Percentiles rank a stretch among this genome's conserved stretches.
phyloP scores from a whole-genome alignment of 1,140 invertebrate species.

The Drosophila burlai region DNA sequence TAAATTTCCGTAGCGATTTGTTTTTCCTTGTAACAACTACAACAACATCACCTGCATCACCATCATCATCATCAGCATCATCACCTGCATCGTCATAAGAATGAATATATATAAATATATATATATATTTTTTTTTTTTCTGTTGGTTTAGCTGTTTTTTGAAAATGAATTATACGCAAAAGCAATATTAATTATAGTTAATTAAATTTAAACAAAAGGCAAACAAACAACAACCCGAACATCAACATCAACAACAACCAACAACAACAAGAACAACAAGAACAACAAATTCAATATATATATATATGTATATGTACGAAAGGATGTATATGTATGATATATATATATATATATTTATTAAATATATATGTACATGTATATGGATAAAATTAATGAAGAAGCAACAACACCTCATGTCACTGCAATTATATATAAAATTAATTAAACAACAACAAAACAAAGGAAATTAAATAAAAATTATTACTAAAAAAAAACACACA shows the following conservation, averaged over 20 bases:
- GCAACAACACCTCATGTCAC: conserved; percentile 83
- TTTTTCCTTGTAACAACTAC: conserved; percentile 51
- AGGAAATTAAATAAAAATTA: conserved; percentile 83
- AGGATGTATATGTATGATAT: conserved; percentile 38
- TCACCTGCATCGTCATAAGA: conserved; percentile 26
- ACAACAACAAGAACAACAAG: conserved; percentile 12
- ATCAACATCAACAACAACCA: conserved; percentile 26
- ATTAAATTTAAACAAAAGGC: conserved; percentile 77
- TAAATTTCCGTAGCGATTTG: conserved; percentile 63
- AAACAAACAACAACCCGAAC: conserved; percentile 52
- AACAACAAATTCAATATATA: conserved; percentile 42
- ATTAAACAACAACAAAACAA: conserved; percentile 81
- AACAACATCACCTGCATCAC: conserved; percentile 9
- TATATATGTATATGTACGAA: conserved; percentile 43
- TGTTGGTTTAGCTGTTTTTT: conserved; percentile 82
- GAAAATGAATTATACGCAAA: conserved; percentile 79
- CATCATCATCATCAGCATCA: conserved; percentile 5
- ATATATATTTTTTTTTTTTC: conserved; percentile 49
- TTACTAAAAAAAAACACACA: conserved; percentile 71
- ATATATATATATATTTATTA: conserved; percentile 49
- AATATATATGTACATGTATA: conserved; percentile 57
- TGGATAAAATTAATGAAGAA: conserved; percentile 77
- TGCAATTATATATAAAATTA: conserved; percentile 83
- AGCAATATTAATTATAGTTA: conserved; percentile 84
- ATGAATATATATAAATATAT: conserved; percentile 34